Evolutionary conservation across 1,140 invertebrate species (phyloP).

Genomic region (Scaptodrosophila lebanonensis): DNA sequence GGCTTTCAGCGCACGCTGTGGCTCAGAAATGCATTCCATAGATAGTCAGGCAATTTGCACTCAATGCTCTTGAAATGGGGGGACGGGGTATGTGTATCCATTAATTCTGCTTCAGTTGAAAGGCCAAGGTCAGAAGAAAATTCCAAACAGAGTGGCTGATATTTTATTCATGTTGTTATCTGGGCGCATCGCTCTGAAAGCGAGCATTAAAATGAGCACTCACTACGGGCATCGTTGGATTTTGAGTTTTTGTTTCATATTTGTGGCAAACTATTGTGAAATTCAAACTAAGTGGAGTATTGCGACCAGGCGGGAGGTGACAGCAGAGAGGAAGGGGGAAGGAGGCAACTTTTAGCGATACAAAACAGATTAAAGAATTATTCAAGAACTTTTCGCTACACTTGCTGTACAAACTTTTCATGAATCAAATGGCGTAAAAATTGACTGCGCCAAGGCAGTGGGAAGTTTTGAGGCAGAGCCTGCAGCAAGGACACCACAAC

Average conservation of each 20-base stretch:
- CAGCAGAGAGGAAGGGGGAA: background rate
- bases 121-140: constrained; percentile 64
- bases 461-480: constrained; percentile 24
- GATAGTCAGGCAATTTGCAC: constrained; percentile 60
- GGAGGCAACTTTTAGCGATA: constrained; percentile 48
- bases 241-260: constrained; percentile 46
- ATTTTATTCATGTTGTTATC: constrained; percentile 65
- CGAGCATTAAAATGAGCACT: background rate
- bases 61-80: constrained; percentile 14
- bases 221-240: constrained; percentile 3
- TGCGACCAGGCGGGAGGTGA: constrained; percentile 8
- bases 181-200: too few species aligned
- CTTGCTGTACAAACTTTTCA: constrained; percentile 50
- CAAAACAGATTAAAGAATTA: constrained; percentile 55
- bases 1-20: too few species aligned
- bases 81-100: constrained; percentile 39
- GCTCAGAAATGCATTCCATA: too few species aligned
- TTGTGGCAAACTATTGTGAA: constrained; percentile 13
- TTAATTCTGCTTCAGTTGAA: constrained; percentile 34
- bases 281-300: constrained; percentile 1
- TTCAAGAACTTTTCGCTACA: constrained; percentile 30
- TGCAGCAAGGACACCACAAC: constrained; percentile 12
- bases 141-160: constrained; percentile 44
- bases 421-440: constrained; percentile 62
- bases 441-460: constrained; percentile 42